Conservation (phyloP, 2,888 invertebrate genomes). For the Sphinx pinastri region DNA sequence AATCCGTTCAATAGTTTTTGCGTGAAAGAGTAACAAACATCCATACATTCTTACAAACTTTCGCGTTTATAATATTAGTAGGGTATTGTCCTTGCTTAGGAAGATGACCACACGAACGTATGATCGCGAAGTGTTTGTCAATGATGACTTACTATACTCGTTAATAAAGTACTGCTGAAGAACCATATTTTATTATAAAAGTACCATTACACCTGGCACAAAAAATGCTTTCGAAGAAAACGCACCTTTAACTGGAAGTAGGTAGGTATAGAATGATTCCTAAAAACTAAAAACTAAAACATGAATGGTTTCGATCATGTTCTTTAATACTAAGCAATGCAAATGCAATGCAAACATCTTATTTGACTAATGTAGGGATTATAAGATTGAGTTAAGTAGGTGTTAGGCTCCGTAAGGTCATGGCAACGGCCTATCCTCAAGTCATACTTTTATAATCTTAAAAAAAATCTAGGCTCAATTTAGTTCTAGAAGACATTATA, state of each 20-base stretch:
- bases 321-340: constrained; percentile 2
- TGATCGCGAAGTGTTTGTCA: too few relatives aligned
- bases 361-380: not conserved
- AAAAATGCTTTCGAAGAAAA: not conserved
- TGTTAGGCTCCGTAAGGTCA: not conserved
- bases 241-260: not conserved
- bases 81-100: too few relatives aligned
- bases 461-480: not conserved
- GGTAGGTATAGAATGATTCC: too few relatives aligned
- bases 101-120: too few relatives aligned
- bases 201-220: not conserved
- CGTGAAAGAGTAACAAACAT: too few relatives aligned
- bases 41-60: too few relatives aligned
- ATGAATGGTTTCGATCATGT: not conserved
- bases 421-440: not conserved
- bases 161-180: not conserved
- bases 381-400: constrained; percentile 2
- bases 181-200: not conserved
- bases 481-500: too few relatives aligned
- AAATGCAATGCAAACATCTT: too few relatives aligned
- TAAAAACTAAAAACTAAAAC: too few relatives aligned
- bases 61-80: too few relatives aligned
- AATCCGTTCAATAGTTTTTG: too few relatives aligned
- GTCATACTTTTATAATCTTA: not conserved
- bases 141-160: too few relatives aligned